Conservation (phyloP, 92 coral and sea anemone species). For the Chrysogorgia sp. region DNA sequence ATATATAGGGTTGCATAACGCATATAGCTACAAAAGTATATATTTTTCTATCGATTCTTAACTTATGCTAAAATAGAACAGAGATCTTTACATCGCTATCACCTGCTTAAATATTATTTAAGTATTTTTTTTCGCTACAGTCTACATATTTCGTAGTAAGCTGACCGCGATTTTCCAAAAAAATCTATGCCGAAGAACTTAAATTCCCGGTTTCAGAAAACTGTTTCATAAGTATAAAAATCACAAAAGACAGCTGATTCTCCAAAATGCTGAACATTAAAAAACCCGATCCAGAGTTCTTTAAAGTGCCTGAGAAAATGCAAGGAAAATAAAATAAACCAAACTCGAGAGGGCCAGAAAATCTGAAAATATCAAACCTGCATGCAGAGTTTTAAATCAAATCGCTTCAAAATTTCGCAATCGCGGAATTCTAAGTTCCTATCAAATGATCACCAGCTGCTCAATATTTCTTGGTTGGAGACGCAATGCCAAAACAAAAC, state of each 20-base stretch:
- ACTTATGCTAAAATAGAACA: no score
- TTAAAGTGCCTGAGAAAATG: not conserved
- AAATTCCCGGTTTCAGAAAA: no score
- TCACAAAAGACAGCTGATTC: not conserved
- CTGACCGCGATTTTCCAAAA: no score
- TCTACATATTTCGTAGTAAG: not conserved
- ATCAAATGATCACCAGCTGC: slow-evolving; percentile 22
- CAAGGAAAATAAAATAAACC: not conserved
- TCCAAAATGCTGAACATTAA: no score
- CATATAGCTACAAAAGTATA: no score
- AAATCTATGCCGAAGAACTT: no score
- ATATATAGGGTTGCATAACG: no score
- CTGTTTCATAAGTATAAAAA: no score
- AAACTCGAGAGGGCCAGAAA: not conserved
- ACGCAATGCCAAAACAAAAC: slow-evolving; percentile 7
- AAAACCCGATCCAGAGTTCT: not conserved
- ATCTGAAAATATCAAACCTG: not conserved
- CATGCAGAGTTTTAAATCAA: not conserved
- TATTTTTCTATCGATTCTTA: no score
- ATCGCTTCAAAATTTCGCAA: slow-evolving; percentile 28
- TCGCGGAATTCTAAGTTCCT: not conserved
- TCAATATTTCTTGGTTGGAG: not conserved
- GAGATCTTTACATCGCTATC: no score
- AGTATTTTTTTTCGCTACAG: not conserved
- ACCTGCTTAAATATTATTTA: no score